Conservation (phyloP, 2,113 vertebrate genomes). For the Perca fluviatilis region DNA sequence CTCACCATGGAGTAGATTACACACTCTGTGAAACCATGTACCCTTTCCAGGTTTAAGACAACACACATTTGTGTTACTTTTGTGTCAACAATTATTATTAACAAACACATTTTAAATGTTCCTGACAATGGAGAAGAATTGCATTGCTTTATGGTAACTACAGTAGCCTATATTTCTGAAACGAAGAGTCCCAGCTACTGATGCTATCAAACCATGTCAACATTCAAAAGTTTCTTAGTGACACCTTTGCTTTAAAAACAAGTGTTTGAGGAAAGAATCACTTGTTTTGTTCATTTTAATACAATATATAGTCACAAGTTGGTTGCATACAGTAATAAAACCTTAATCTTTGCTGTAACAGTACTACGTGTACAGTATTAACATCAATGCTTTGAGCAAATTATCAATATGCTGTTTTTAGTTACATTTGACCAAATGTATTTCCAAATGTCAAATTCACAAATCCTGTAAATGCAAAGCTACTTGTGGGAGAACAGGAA, state of each 20-base stretch:
- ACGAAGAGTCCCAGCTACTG: background rate
- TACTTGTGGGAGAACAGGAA: slow-evolving; percentile 16
- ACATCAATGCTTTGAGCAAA: background rate
- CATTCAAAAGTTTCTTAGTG: background rate
- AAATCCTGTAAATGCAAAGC: slow-evolving; percentile 26
- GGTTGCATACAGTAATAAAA: background rate
- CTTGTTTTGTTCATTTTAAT: background rate
- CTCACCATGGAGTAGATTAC: slow-evolving; percentile 39
- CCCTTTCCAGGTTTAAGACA: slow-evolving; percentile 1
- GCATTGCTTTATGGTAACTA: background rate
- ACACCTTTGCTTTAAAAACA: background rate
- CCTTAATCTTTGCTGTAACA: background rate
- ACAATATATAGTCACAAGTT: background rate
- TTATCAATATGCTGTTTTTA: background rate
- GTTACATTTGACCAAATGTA: slow-evolving; percentile 1
- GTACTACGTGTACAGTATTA: background rate
- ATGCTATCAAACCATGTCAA: background rate
- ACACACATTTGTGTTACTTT: background rate
- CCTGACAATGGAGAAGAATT: background rate
- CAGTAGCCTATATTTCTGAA: background rate
- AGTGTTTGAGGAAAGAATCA: no score
- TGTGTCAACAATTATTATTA: background rate
- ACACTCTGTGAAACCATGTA: background rate
- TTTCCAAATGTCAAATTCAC: background rate
- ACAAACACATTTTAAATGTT: background rate